phyloP scores from a whole-genome alignment of 2,797 vertebrate genomes.

The Sebastes hubbsi region DNA sequence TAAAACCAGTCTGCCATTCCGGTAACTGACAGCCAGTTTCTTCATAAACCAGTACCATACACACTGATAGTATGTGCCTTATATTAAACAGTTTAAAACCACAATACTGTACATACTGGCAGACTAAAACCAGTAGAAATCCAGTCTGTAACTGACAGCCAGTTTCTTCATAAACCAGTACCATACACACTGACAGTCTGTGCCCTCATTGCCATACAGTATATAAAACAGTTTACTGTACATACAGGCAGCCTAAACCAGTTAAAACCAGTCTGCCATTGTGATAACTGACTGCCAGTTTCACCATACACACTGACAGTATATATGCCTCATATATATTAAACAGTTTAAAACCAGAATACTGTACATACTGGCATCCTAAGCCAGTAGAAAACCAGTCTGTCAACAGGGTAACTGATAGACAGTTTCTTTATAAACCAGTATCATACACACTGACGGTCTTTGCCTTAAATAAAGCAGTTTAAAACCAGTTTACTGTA shows the following conservation, averaged over 20 bases:
- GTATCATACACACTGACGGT: too few relatives aligned
- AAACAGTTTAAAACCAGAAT: background rate
- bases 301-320: background rate
- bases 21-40: too few relatives aligned
- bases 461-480: background rate
- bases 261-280: background rate
- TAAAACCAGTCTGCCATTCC: background rate
- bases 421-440: background rate
- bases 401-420: too few relatives aligned
- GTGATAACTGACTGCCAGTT: background rate
- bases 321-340: background rate
- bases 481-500: background rate
- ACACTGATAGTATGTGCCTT: background rate
- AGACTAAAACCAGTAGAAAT: background rate
- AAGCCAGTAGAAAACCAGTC: constrained; percentile 8
- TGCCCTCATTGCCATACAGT: background rate
- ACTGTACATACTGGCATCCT: background rate
- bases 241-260: background rate
- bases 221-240: background rate
- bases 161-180: background rate
- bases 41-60: background rate
- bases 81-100: background rate
- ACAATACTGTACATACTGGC: too few relatives aligned
- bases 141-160: background rate
- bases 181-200: background rate